phyloP scores from a whole-genome alignment of 2,797 vertebrate species.

The Pempheris klunzingeri region DNA sequence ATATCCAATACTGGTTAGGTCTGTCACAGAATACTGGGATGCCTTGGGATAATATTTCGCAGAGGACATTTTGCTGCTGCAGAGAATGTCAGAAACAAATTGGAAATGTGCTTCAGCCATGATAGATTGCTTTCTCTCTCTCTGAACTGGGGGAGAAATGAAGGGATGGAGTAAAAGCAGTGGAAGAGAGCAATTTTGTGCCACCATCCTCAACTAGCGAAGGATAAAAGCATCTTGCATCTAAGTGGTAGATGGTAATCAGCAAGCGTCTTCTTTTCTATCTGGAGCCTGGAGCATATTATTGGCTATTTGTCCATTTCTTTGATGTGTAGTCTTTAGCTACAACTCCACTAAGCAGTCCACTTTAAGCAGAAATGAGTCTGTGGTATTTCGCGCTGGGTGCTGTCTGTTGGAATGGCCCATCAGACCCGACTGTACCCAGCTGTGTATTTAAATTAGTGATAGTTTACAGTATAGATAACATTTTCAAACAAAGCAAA shows the following conservation, averaged over 20 bases:
- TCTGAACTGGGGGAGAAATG: background rate
- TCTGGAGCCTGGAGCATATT: background rate
- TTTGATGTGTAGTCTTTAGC: background rate
- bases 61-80: background rate
- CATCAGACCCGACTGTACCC: background rate
- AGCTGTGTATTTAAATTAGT: background rate
- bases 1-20: background rate
- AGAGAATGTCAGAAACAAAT: conserved; percentile 19
- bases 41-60: conserved; percentile 1
- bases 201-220: conserved; percentile 3
- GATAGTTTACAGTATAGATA: background rate
- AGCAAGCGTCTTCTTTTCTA: background rate
- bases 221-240: background rate
- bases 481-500: background rate
- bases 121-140: conserved; percentile 15
- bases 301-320: background rate
- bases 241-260: background rate
- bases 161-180: background rate
- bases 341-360: background rate
- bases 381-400: conserved; percentile 1
- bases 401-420: background rate
- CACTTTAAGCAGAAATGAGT: background rate
- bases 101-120: background rate
- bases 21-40: background rate
- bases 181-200: background rate